Base-by-base conservation (phyloP, 2,113 vertebrate genomes). In the Erythrolamprus reginae region DNA sequence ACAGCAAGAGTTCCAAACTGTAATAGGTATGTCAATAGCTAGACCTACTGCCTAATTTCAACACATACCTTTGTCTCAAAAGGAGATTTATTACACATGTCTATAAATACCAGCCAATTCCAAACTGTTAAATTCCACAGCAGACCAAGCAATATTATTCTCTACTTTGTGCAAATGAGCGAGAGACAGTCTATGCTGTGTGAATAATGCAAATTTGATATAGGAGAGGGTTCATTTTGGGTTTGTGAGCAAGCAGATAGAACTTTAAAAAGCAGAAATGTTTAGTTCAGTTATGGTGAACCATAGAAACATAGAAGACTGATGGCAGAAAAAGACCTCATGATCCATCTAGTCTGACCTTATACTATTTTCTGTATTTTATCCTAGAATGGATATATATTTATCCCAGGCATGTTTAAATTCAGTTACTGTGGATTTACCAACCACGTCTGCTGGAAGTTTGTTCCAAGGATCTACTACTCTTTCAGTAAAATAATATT, bases 31-130 rank as follows among this genome's bases (percentile, higher is more conserved):
- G 10, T 91, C 93, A 93, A 86, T 61, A 50, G 17, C 82, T 53
- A 89, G 21, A 90, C 10, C 1, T 89, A 88, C 86, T 47, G 7
- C 7, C 1, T 90, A 82, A 88, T 94, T 92, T 93, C 83, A 93
- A 26, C n/a, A 90, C 45, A 77, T 3, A 12, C 89, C 47, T 92
- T 92, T 1, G 9, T 94, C 9, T 53, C 42, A 65, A 84, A n/a
- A 86, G 65, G 17, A 53, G 61, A 88, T 91, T 61, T 91, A 10
- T 58, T 89, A 1, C 1, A 86, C 13, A 48, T 87, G 90, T 88
- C 38, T 83, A 90, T 13, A 93, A 92, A 93, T 85, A 91, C 0
- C 1, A 84, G 26, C 88, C 90, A 92, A 91, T 65, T 89, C 1
- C 7, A 93, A 52, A 12, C 89, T 93, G n/a, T 58, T 82, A 90